Base-by-base conservation (phyloP, 2,888 invertebrate genomes). In the Exocentrus adspersus region DNA sequence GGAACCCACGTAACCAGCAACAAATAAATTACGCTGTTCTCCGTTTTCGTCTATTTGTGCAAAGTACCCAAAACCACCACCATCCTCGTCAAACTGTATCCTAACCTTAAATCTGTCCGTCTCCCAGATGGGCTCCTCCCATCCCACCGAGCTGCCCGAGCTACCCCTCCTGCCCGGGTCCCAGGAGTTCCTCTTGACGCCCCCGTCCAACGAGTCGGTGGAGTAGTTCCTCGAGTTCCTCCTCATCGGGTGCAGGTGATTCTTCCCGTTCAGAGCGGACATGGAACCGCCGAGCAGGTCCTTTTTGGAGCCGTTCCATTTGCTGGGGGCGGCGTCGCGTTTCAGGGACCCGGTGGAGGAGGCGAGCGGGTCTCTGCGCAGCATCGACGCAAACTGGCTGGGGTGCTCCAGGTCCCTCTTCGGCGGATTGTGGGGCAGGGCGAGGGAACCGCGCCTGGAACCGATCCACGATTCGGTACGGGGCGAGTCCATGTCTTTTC, bases 161-260 rank as follows among this genome's bases (percentile, higher is more conserved):
- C 87, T 87, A 10, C 88, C 87, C 65, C 89, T 84, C 67, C 89
- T 85, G 58, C 87, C 87, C 1, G 87, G 85, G 73, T 91, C 91
- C 90, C 90, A 91, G 50, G 88, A 88, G 73, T 87, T 87, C 68
- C 90, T 86, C 83, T 89, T 87, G n/a, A n/a, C n/a, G n/a, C n/a
- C n/a, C 50, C 82, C 78, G 75, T 92, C 91, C 80, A 92, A 79
- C 1, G 92, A 92, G 80, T 92, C 92, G 32, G 89, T 88, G 0
- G 92, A 92, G 59, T 86, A 86, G 64, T 86, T 82, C 62, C 86
- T 81, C 42, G 84, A 82, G 50, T 84, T 85, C 48, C 85, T 81
- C 74, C 89, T 86, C 72, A 87, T 84, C 20, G 84, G 82, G 64
- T 80, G 79, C 45, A 80, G 65, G 60, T 72, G 86, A 74, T 78